Base-by-base conservation (phyloP, 2,797 vertebrate species). In the Gobio occitaniae region DNA sequence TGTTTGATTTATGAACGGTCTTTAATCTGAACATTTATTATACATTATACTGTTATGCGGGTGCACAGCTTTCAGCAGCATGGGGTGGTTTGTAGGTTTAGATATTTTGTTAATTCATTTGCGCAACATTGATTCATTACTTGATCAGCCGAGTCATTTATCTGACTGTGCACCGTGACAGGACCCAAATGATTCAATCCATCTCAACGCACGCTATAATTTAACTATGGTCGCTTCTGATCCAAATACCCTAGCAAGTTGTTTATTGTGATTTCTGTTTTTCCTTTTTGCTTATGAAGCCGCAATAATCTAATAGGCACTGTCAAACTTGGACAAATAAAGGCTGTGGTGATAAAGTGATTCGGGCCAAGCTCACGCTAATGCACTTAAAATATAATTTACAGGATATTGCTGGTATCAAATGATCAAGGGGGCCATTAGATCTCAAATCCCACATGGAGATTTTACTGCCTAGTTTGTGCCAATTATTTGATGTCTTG, bases 101-200 rank as follows among this genome's bases (percentile, higher is more conserved):
- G 16, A 63, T 29, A 54, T 77, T 84, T 61, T 12, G 76, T 79
- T 84, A 82, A 87, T 52, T 74, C 72, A 66, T 83, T 83, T 76
- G 65, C n/a, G 41, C 77, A 80, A 80, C 72, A 11, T n/a, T 82
- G 83, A 83, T 87, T 84, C 75, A 85, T 80, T 75, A 80, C 88
- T 80, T 38, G n/a, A 72, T 41, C 32, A 48, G 56, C 38, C 25
- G 54, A 80, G 63, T 82, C 82, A 82, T 87, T 86, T 48, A 83
- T 87, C 65, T 71, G 50, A 25, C 61, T 16, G 38, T 21, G 47
- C n/a, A n/a, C 41, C 19, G 68, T 70, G 75, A 16, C 41, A 48
- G 70, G 38, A 9, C n/a, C 44, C 54, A 47, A 80, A 84, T 36
- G 44, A 78, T 68, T 87, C 78, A 29, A 77, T 86, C 61, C 3